Conservation (phyloP, 2,888 invertebrate species). For the Ichneumon xanthorius region DNA sequence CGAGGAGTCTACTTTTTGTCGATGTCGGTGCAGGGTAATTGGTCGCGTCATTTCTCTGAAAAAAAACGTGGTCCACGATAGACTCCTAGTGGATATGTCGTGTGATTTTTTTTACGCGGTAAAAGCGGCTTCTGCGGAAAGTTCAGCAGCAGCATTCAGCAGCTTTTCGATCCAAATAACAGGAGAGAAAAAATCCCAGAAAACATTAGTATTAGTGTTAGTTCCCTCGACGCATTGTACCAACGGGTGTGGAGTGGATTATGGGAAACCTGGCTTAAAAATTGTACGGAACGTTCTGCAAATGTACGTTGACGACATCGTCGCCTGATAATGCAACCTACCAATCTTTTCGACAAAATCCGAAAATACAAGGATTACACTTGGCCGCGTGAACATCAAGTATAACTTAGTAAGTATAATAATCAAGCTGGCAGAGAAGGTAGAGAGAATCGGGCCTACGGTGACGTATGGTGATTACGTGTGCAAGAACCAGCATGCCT, state of each 20-base stretch:
- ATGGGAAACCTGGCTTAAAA: neutral
- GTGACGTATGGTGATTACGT: neutral
- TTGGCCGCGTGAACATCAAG: neutral
- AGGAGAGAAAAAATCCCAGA: neutral
- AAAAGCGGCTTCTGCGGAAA: neutral
- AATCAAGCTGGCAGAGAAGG: neutral
- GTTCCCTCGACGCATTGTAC: too few relatives aligned
- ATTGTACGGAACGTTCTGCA: neutral
- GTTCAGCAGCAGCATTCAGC: neutral
- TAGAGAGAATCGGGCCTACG: neutral
- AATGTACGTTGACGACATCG: neutral
- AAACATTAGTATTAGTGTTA: neutral
- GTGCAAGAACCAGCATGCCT: neutral
- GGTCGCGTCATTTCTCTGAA: neutral
- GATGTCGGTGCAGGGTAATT: neutral
- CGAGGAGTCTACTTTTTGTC: conserved; percentile 6
- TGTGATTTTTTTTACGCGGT: neutral
- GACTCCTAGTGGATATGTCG: neutral
- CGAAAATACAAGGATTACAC: neutral
- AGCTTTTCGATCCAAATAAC: neutral
- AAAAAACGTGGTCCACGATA: too few relatives aligned
- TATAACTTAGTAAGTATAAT: neutral
- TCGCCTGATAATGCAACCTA: neutral
- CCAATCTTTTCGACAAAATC: neutral
- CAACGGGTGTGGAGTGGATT: neutral